Conservation (phyloP, 2,797 vertebrate genomes). For the Pseudochirops cupreus region DNA sequence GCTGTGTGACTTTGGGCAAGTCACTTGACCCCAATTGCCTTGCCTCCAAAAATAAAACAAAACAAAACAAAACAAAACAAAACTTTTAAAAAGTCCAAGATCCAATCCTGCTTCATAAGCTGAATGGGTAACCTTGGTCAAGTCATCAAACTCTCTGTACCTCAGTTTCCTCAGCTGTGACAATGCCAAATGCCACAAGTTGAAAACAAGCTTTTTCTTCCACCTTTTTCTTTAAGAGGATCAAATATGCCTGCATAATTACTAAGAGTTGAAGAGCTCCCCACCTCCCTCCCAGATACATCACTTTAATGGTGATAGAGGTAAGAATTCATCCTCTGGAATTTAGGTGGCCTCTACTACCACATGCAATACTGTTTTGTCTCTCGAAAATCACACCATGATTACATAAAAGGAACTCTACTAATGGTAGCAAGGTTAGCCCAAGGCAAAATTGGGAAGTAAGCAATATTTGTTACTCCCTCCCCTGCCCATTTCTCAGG, state of each 20-base stretch:
- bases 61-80: no score
- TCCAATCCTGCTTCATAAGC: not conserved
- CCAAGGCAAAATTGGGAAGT: not conserved
- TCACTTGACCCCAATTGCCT: no score
- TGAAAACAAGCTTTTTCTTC: not conserved
- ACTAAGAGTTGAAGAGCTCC: not conserved
- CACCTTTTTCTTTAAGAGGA: not conserved
- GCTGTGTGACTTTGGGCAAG: no score
- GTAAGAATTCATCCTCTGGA: not conserved
- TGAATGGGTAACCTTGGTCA: not conserved
- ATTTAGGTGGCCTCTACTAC: not conserved
- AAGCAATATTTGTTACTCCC: not conserved
- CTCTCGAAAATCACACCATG: not conserved
- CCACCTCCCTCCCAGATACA: not conserved
- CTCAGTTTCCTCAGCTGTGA: not conserved
- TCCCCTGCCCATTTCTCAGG: not conserved
- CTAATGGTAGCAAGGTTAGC: not conserved
- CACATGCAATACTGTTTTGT: not conserved
- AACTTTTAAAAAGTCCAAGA: not conserved
- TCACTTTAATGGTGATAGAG: not conserved
- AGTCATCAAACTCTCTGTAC: not conserved
- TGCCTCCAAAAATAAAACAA: no score
- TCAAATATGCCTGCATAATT: not conserved
- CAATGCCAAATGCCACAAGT: not conserved
- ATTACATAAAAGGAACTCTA: not conserved